Percentiles rank a stretch among this genome's conserved stretches.
phyloP scores from a whole-genome alignment of 1,140 invertebrate species.

The Drosophila sulfurigaster region DNA sequence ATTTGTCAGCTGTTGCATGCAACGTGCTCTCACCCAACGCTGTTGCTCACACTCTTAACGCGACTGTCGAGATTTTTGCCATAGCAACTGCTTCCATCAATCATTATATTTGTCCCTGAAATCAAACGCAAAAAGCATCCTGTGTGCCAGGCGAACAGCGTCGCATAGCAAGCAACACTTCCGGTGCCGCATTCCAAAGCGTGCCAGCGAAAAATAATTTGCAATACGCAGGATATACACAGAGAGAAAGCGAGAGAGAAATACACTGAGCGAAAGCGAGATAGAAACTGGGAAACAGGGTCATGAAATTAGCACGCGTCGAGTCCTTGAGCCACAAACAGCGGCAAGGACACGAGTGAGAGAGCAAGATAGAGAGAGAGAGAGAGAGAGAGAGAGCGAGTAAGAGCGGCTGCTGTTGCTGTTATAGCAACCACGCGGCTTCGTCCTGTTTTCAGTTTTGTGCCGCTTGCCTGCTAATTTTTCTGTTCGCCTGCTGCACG shows the following conservation, averaged over 20 bases:
- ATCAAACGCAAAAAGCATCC: conserved; percentile 85
- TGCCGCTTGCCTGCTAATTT: not conserved
- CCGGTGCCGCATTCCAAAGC: conserved; percentile 56
- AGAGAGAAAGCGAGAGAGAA: conserved; percentile 9
- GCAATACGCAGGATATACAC: conserved; percentile 23
- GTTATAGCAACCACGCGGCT: conserved; percentile 19
- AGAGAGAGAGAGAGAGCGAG: not conserved
- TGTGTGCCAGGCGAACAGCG: conserved; percentile 66
- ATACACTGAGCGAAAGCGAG: conserved; percentile 12
- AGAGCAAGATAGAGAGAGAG: conserved; percentile 4
- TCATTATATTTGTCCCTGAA: conserved; percentile 84
- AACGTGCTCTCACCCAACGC: not conserved
- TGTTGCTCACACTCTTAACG: not conserved
- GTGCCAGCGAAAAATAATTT: conserved; percentile 34
- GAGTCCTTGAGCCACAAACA: conserved; percentile 62
- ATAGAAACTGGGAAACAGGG: conserved; percentile 48
- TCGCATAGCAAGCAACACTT: conserved; percentile 42
- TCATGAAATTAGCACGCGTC: conserved; percentile 50
- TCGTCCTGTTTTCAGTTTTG: conserved; percentile 4
- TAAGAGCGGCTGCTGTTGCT: conserved; percentile 24
- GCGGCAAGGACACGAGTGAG: conserved; percentile 36
- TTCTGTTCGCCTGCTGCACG: conserved; percentile 70
- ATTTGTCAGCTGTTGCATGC: conserved; percentile 35
- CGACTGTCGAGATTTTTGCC: conserved; percentile 62
- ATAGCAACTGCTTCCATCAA: conserved; percentile 74